A percentile compares a stretch with the other conserved stretches of the same genome.
phyloP scores from a whole-genome alignment of 1,140 invertebrate species.

The Eueides isabella region DNA sequence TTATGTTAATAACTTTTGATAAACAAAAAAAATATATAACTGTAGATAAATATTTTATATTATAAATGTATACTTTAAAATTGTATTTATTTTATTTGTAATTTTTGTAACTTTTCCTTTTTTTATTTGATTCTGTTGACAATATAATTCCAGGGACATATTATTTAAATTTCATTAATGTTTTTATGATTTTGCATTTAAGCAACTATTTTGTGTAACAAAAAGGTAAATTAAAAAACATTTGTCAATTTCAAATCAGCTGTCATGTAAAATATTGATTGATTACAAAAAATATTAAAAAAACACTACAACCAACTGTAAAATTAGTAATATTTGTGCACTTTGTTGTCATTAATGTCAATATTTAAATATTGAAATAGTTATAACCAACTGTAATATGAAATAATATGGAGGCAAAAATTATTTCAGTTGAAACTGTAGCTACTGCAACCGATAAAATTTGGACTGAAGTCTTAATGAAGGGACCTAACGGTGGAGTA shows the following conservation, averaged over 20 bases:
- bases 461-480: slow-evolving; percentile 75
- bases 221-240: background rate
- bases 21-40: no score
- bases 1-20: no score
- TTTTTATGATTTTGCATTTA: background rate
- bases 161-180: background rate
- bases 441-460: slow-evolving; percentile 71
- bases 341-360: slow-evolving; percentile 9
- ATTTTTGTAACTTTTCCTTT: no score
- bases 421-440: slow-evolving; percentile 77
- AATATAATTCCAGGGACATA: no score
- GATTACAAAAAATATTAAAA: slow-evolving; percentile 2
- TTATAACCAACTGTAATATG: background rate
- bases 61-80: background rate
- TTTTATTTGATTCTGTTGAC: no score
- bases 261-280: slow-evolving; percentile 3
- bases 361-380: background rate
- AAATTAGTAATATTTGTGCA: slow-evolving; percentile 6
- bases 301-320: slow-evolving; percentile 8
- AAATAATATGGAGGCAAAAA: slow-evolving; percentile 15
- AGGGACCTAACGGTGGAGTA: slow-evolving; percentile 76
- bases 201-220: background rate
- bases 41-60: no score
- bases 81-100: no score
- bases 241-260: slow-evolving; percentile 7